Evolutionary conservation across 2,797 vertebrate species (phyloP).

Genomic region (Nothura maculosa): DNA sequence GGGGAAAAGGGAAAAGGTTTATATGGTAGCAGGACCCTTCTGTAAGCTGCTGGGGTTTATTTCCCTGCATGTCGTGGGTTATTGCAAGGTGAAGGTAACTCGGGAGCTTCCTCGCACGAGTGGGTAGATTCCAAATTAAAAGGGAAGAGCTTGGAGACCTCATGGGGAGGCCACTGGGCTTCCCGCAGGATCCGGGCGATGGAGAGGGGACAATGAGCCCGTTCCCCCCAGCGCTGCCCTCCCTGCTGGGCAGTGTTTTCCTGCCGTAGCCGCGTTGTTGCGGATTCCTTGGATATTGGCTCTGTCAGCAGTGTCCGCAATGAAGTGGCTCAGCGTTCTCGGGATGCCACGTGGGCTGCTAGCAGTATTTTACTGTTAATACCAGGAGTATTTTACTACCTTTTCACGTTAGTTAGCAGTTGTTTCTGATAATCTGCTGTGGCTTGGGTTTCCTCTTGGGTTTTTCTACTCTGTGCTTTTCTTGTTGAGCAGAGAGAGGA

Average conservation of each 20-base stretch:
- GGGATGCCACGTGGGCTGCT: neutral
- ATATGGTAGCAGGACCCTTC: neutral
- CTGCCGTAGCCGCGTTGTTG: neutral
- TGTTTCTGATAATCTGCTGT: constrained; percentile 12
- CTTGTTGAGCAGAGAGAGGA: neutral
- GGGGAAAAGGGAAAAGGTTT: neutral
- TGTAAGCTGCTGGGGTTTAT: neutral
- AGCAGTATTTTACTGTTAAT: too few relatives aligned
- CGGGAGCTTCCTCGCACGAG: neutral
- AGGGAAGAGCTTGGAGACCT: neutral
- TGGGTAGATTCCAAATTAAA: neutral
- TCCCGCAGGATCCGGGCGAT: neutral
- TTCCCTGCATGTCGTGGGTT: neutral
- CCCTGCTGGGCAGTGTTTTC: neutral
- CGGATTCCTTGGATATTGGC: neutral
- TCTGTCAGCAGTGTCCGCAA: constrained; percentile 36
- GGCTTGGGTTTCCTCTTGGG: neutral
- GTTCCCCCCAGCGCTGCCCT: neutral
- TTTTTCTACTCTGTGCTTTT: constrained; percentile 38
- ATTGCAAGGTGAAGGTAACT: neutral
- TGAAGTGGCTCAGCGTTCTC: constrained; percentile 43
- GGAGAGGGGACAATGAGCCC: neutral
- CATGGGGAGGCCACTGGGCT: too few relatives aligned
- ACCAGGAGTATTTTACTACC: neutral
- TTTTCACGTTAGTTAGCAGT: constrained; percentile 41